Evolutionary conservation across 2,797 vertebrate species (phyloP), one percentile per base, ranked within the genome.

Genomic region (Carapus acus): DNA sequence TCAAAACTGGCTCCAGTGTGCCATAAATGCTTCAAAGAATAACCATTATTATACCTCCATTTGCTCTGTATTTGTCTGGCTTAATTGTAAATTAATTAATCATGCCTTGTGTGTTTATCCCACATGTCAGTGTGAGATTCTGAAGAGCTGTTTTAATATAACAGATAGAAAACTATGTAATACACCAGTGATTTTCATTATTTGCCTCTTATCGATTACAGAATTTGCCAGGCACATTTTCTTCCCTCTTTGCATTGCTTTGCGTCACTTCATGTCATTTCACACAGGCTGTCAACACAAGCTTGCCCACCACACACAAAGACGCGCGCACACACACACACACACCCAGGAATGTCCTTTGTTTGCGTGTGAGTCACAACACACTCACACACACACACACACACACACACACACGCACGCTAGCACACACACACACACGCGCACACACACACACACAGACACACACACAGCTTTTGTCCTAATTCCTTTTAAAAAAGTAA

Each of bases 181-280:
- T n/a, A n/a, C n/a, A n/a, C n/a, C n/a, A n/a, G n/a, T n/a, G n/a
- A n/a, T n/a, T n/a, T n/a, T n/a, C n/a, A n/a, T n/a, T n/a, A n/a
- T n/a, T n/a, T n/a, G n/a, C n/a, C n/a, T n/a, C n/a, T n/a, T n/a
- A n/a, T n/a, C n/a, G n/a, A n/a, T n/a, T n/a, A n/a, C n/a, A n/a
- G n/a, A n/a, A n/a, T 65, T 42, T 58, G 62, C 65, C 47, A 63
- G 58, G 40, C 15, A 43, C 27, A 8, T 27, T 5, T 33, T 4
- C 3, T 3, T 8, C n/a, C 62, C 74, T 49, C 43, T 8, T 67
- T 52, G 24, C 67, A 62, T 54, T 64, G 45, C 41, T 3, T 44
- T 23, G 65, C 69, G 39, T 81, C 67, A 34, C 3, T 64, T 59
- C 65, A 46, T 43, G 62, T 68, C 56, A 48, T 61, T 43, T 2